Evolutionary conservation across 2,113 vertebrate species (phyloP), one percentile per base, ranked within the genome.

Genomic region (Myotis lucifugus): DNA sequence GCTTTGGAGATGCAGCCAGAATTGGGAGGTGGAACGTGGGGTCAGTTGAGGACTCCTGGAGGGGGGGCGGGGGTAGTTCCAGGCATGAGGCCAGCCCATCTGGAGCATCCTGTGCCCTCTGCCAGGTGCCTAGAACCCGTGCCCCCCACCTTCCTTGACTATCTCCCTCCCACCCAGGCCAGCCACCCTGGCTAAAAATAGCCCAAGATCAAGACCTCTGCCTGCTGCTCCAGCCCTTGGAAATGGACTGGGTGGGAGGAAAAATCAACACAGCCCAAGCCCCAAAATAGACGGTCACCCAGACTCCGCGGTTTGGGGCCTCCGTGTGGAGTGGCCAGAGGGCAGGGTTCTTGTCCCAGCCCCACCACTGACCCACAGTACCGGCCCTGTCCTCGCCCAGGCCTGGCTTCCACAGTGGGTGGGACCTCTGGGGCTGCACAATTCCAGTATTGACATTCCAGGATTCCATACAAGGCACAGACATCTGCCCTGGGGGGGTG

Each of bases 141-240:
- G 23, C 27, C 56, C 66, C n/a, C 13, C 2, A 23, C 27, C 6
- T 10, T 42, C 40, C 54, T 27, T 40, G 6, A 34, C 52, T 29
- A 4, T 40, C 77, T 84, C 34, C 48, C 64, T 82, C 81, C 88
- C 84, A 66, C 77, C 59, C 42, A 37, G 66, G 1, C 52, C 5
- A 17, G 74, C 54, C 87, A 87, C 85, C 89, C 61, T 74, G 61
- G 66, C 88, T 96, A 72, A 97, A 97, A 95, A 96, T 96, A 97
- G 50, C 52, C 61, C 42, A 2, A n/a, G 83, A 93, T 70, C 85
- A 59, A 82, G 91, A 84, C 85, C 73, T 93, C 67, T 66, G 40
- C 61, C 54, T 83, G 85, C 77, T 70, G 52, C 48, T 66, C 40
- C 12, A 18, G 88, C 46, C 78, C 77, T 91, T 83, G 78, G 90